Conservation (phyloP, 30 jellyfish, hydroid and myxozoan genomes). For the Turritopsis dohrnii region DNA sequence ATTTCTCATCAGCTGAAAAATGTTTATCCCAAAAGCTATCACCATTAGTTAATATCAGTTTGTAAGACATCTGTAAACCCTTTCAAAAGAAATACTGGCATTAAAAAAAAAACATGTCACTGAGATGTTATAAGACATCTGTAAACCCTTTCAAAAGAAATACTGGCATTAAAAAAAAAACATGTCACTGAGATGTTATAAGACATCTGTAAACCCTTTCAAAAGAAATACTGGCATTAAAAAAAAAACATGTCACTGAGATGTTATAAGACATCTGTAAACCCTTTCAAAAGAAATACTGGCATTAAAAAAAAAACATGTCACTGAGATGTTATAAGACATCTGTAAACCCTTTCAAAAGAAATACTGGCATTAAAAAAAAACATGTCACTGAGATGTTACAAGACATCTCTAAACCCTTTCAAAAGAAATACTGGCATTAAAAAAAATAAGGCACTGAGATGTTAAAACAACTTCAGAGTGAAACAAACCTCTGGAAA, state of each 20-base stretch:
- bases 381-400: neutral
- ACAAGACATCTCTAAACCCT: constrained; percentile 67
- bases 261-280: neutral
- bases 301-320: neutral
- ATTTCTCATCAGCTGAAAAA: constrained; percentile 93
- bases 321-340: neutral
- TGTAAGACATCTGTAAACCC: constrained; percentile 62
- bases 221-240: too few relatives aligned
- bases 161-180: too few relatives aligned
- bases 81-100: too few relatives aligned
- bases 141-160: constrained; percentile 46
- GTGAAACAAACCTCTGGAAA: constrained; percentile 40
- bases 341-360: constrained; percentile 53
- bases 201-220: constrained; percentile 62
- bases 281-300: constrained; percentile 39
- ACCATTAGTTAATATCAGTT: constrained; percentile 78
- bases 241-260: neutral
- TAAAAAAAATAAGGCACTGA: neutral
- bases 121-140: neutral
- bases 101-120: neutral
- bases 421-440: neutral
- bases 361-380: too few relatives aligned
- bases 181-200: neutral
- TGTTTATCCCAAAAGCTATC: constrained; percentile 85
- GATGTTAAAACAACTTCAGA: neutral